Evolutionary conservation across 2,113 vertebrate species (phyloP).

Genomic region (Rhea pennata): DNA sequence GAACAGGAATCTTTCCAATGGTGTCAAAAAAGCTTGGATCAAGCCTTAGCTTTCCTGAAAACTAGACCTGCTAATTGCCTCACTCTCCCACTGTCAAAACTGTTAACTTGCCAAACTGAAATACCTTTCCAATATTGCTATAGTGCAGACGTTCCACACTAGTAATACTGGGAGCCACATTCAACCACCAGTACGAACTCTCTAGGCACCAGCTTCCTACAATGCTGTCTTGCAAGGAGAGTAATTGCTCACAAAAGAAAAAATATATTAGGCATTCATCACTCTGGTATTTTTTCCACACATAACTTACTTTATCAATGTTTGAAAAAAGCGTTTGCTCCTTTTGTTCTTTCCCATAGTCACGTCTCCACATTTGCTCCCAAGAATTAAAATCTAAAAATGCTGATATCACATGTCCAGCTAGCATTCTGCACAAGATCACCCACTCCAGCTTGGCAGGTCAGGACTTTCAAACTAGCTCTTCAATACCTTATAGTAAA

Average conservation of each 20-base stretch:
- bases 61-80: conserved; percentile 40
- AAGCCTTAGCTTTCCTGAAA: conserved; percentile 42
- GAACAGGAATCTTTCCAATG: conserved; percentile 14
- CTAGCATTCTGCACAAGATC: not conserved
- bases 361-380: too few relatives aligned
- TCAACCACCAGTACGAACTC: not conserved
- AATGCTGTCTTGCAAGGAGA: not conserved
- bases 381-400: too few relatives aligned
- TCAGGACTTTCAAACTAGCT: not conserved
- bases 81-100: conserved; percentile 34
- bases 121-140: not conserved
- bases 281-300: too few relatives aligned
- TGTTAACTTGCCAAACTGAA: not conserved
- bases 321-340: not conserved
- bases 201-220: not conserved
- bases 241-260: too few relatives aligned
- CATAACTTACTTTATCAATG: not conserved
- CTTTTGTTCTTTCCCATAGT: too few relatives aligned
- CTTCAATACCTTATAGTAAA: not conserved
- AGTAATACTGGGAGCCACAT: not conserved
- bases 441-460: not conserved
- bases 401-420: too few relatives aligned
- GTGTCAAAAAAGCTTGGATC: conserved; percentile 12
- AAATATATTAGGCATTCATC: too few relatives aligned
- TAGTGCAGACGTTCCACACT: not conserved